Percentiles rank a stretch among this genome's conserved stretches.
These are phyloP conservation scores for Neuroterus valhalla DNA, from an alignment of 1,140 invertebrate genomes.

Conservation along the genomic window DNA sequence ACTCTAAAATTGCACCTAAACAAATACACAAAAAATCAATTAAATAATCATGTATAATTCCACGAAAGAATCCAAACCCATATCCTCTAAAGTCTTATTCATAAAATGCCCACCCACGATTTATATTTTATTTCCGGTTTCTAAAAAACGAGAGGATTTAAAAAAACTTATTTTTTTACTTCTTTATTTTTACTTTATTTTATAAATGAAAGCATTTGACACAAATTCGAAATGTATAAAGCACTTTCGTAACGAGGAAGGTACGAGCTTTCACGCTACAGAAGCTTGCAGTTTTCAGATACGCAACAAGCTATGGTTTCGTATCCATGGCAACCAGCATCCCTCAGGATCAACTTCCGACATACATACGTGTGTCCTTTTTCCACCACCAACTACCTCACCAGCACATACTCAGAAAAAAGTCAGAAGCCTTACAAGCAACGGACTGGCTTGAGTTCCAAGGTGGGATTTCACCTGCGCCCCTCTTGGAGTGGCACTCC, in stretches of 20 bases:
- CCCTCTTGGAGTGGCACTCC: too few relatives aligned
- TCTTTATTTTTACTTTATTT: background rate
- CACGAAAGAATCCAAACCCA: too few relatives aligned
- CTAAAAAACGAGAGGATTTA: background rate
- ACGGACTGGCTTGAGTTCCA: too few relatives aligned
- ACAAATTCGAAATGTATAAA: background rate
- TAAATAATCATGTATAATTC: too few relatives aligned
- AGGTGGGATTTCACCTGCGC: too few relatives aligned
- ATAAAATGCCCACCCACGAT: too few relatives aligned
- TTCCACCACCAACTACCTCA: slow-evolving; percentile 3
- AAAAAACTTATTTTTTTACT: background rate
- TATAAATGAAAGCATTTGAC: background rate
- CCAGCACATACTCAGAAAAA: background rate
- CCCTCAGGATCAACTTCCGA: slow-evolving; percentile 25
- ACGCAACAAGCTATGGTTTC: slow-evolving; percentile 28
- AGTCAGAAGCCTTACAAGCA: background rate
- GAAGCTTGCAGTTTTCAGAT: slow-evolving; percentile 28
- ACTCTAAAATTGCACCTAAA: too few relatives aligned
- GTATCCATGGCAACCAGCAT: slow-evolving; percentile 29
- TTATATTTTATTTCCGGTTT: too few relatives aligned
- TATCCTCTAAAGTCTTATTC: too few relatives aligned
- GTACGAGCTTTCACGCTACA: slow-evolving; percentile 27
- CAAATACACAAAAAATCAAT: too few relatives aligned
- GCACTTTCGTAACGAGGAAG: background rate
- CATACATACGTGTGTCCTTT: slow-evolving; percentile 27